These are phyloP conservation scores for Chlorodrepanis virens DNA, from an alignment of 2,113 vertebrate species.

Conservation along the genomic window DNA sequence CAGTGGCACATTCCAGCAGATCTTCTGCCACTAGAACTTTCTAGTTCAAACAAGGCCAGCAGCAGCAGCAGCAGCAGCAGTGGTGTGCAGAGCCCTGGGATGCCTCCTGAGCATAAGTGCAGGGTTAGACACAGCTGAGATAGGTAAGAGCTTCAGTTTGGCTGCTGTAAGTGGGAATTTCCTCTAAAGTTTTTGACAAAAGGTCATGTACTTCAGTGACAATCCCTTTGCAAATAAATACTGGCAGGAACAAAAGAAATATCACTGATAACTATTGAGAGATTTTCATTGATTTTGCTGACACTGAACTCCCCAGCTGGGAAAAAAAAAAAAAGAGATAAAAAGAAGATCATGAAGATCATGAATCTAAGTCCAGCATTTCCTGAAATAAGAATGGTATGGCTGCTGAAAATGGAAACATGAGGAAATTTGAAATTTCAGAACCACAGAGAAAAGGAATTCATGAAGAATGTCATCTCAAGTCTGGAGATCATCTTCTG, in stretches of 20 bases:
- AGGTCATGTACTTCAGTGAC: background rate
- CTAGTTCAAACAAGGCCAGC: background rate
- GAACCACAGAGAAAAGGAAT: background rate
- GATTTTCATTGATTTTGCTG: background rate
- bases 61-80: background rate
- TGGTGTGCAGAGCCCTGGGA: background rate
- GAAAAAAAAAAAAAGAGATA: background rate
- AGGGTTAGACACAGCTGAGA: background rate
- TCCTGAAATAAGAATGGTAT: background rate
- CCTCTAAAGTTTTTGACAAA: background rate
- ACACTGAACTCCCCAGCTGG: background rate
- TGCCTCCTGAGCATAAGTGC: background rate
- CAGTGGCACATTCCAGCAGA: background rate
- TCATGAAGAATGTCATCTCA: background rate
- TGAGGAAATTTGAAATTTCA: background rate
- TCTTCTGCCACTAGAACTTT: conserved; percentile 2
- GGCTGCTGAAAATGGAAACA: background rate
- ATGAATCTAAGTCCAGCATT: background rate
- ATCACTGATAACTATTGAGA: background rate
- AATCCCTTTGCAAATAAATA: conserved; percentile 20
- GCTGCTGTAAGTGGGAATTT: background rate
- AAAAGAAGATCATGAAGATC: background rate
- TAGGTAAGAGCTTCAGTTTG: background rate
- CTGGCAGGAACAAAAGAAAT: background rate
- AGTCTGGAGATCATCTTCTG: background rate